phyloP scores from a whole-genome alignment of 2,888 invertebrate genomes.

The Crioceris asparagi region DNA sequence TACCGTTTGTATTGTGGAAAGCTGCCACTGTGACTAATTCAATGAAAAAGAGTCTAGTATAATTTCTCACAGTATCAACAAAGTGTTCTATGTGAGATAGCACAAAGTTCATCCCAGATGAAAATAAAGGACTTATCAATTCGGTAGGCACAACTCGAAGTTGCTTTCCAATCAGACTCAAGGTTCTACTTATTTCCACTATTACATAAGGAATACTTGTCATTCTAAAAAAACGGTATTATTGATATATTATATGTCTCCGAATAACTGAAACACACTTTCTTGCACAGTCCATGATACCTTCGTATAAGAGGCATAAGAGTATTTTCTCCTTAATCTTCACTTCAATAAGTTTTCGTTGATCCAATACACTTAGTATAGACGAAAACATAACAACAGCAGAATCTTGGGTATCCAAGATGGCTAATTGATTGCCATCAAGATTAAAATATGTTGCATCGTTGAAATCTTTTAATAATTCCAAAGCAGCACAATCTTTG shows the following conservation, averaged over 20 bases:
- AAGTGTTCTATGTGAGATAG: slow-evolving; percentile 52
- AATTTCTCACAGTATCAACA: slow-evolving; percentile 52
- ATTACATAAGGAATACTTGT: slow-evolving; percentile 26
- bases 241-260: slow-evolving; percentile 2
- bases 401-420: slow-evolving; percentile 16
- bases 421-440: slow-evolving; percentile 8
- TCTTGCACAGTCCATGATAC: slow-evolving; percentile 29
- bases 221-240: slow-evolving; percentile 21
- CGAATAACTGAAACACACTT: slow-evolving; percentile 23
- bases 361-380: slow-evolving; percentile 21
- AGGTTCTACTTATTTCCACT: slow-evolving; percentile 28
- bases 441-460: slow-evolving; percentile 15
- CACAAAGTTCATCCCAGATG: slow-evolving; percentile 39
- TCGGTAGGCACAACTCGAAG: slow-evolving; percentile 22
- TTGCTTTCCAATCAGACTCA: slow-evolving; percentile 25
- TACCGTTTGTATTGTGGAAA: slow-evolving; percentile 31
- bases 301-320: slow-evolving; percentile 27
- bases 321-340: slow-evolving; percentile 22
- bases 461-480: slow-evolving; percentile 19
- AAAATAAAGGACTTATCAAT: slow-evolving; percentile 27
- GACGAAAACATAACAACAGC: slow-evolving; percentile 24
- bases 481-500: slow-evolving; percentile 19
- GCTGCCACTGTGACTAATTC: slow-evolving; percentile 38
- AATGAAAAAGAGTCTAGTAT: slow-evolving; percentile 43
- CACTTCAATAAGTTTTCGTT: slow-evolving; percentile 17